A percentile compares a stretch with the other conserved stretches of the same genome.
Evolutionary conservation across 92 coral and sea anemone genomes (phyloP).

Genomic region (Heteractis magnifica): DNA sequence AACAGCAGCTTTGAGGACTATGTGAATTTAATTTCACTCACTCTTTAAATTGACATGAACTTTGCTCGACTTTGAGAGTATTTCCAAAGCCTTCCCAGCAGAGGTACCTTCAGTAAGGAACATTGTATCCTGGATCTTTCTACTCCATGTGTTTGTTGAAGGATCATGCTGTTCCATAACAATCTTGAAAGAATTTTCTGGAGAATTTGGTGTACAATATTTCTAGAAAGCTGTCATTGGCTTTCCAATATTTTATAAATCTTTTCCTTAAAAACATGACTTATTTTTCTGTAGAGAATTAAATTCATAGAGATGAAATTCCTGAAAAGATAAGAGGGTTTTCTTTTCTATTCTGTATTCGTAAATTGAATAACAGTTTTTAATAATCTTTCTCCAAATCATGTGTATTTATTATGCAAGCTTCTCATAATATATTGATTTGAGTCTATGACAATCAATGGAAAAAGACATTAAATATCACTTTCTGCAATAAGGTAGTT

Average conservation of each 20-base stretch:
- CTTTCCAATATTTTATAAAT: slow-evolving; percentile 13
- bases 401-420: slow-evolving; percentile 1
- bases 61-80: too few species aligned
- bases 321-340: neutral
- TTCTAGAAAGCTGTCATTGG: slow-evolving; percentile 16
- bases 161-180: neutral
- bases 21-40: too few species aligned
- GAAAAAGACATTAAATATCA: slow-evolving; percentile 4
- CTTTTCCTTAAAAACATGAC: neutral
- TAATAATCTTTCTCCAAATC: neutral
- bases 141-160: neutral
- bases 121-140: neutral
- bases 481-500: slow-evolving; percentile 3
- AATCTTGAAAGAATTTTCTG: too few species aligned
- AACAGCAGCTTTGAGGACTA: too few species aligned
- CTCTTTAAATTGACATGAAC: too few species aligned
- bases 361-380: neutral
- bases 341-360: neutral
- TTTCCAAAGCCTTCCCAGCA: neutral
- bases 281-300: too few species aligned
- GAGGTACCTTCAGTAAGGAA: neutral
- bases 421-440: neutral
- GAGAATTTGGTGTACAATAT: neutral
- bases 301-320: too few species aligned
- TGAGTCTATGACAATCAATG: too few species aligned